Percentiles rank a stretch among this genome's conserved stretches.
Evolutionary conservation across 2,888 invertebrate genomes (phyloP).

Genomic region (Gastracanthus pulcherrimus): DNA sequence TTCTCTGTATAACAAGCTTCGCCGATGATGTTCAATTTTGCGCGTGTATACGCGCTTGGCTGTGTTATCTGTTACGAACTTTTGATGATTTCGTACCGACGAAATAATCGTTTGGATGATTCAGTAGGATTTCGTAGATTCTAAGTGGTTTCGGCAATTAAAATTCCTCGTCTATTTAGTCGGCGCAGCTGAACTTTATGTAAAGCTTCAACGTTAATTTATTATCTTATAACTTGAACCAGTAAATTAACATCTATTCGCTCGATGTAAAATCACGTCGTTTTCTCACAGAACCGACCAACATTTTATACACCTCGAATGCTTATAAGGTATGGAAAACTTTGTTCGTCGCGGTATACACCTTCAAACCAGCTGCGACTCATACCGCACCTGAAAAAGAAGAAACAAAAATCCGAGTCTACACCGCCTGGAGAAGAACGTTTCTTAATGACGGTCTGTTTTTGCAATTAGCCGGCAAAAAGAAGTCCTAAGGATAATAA

Average conservation of each 20-base stretch:
- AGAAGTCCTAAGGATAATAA: constrained; percentile 54
- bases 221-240: neutral
- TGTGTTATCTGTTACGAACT: neutral
- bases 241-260: neutral
- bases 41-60: neutral
- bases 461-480: constrained; percentile 56
- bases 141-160: constrained; percentile 13
- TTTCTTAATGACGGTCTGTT: constrained; percentile 53
- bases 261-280: neutral
- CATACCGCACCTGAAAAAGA: neutral
- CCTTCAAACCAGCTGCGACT: neutral
- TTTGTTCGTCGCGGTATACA: neutral
- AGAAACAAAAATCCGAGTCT: neutral
- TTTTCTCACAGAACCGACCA: neutral
- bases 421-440: constrained; percentile 3
- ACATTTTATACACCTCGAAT: constrained; percentile 14
- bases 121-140: neutral
- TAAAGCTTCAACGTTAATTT: neutral
- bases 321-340: constrained; percentile 2
- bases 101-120: neutral
- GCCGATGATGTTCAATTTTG: constrained; percentile 29
- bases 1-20: neutral
- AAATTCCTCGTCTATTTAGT: neutral
- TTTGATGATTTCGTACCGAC: neutral
- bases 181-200: neutral